phyloP scores from a whole-genome alignment of 2,797 vertebrate genomes.

The Erethizon dorsatum region DNA sequence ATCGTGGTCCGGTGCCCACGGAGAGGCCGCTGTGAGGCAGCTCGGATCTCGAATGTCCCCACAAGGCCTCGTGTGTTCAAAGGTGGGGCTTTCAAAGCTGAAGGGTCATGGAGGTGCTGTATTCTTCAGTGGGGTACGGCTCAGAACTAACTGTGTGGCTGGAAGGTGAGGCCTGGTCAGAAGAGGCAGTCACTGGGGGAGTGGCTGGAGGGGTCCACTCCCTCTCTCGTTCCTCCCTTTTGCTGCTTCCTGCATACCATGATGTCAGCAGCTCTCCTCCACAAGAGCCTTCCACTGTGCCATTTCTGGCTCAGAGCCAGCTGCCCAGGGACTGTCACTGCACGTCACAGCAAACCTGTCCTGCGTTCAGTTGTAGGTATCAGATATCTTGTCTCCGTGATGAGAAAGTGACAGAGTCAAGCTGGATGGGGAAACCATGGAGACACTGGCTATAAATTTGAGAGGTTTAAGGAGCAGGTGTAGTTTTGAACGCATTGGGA shows the following conservation, averaged over 20 bases:
- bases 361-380: background rate
- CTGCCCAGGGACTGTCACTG: background rate
- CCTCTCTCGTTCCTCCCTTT: accelerated
- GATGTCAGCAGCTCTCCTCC: background rate
- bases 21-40: accelerated
- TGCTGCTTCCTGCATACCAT: background rate
- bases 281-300: background rate
- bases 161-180: background rate
- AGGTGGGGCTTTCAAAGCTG: background rate
- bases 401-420: background rate
- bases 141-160: background rate
- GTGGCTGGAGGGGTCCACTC: background rate
- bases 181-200: background rate
- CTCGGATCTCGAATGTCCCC: background rate
- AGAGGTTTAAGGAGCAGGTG: background rate
- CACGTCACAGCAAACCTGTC: background rate
- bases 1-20: accelerated
- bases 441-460: accelerated
- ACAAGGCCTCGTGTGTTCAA: background rate
- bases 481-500: too few species aligned
- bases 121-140: accelerated
- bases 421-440: accelerated
- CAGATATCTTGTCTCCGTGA: background rate
- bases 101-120: background rate
- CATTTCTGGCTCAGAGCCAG: background rate